Percentiles rank a stretch among this genome's conserved stretches.
Evolutionary conservation across 1,140 invertebrate species (phyloP).

Genomic region (Magallana gigas): DNA sequence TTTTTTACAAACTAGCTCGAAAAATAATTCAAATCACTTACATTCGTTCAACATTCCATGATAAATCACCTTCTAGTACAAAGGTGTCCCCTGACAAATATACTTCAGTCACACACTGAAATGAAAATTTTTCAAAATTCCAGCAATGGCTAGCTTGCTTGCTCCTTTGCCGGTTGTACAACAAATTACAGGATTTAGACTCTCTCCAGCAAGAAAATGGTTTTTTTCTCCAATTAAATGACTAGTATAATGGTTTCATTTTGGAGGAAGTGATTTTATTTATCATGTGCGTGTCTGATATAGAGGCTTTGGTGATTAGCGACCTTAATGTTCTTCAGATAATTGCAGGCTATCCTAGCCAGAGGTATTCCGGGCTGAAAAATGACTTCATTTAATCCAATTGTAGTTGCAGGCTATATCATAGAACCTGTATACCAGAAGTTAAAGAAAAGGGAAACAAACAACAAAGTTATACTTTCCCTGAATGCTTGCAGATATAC

Average conservation of each 20-base stretch:
- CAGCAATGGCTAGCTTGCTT: background rate
- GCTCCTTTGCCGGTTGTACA: background rate
- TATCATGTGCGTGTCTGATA: conserved; percentile 31
- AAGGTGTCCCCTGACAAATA: background rate
- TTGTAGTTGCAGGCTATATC: conserved; percentile 18
- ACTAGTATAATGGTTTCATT: conserved; percentile 25
- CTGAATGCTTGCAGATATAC: conserved; percentile 14
- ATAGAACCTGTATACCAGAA: conserved; percentile 8
- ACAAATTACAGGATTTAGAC: conserved; percentile 2
- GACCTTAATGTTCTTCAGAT: conserved; percentile 9
- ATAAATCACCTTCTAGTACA: background rate
- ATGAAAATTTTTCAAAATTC: background rate
- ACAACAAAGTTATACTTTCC: background rate
- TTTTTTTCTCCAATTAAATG: conserved; percentile 22
- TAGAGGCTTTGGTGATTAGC: conserved; percentile 8
- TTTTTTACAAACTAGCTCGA: background rate
- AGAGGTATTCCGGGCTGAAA: conserved; percentile 21
- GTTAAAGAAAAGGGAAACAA: background rate
- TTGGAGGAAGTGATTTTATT: conserved; percentile 34
- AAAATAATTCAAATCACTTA: conserved; percentile 24
- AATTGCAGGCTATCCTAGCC: conserved; percentile 32
- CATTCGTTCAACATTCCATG: background rate
- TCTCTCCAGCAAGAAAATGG: conserved; percentile 3
- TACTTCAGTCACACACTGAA: background rate
- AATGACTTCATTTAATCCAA: conserved; percentile 33